Base-by-base conservation (phyloP, 1,140 invertebrate genomes). In the Odontomachus brunneus region DNA sequence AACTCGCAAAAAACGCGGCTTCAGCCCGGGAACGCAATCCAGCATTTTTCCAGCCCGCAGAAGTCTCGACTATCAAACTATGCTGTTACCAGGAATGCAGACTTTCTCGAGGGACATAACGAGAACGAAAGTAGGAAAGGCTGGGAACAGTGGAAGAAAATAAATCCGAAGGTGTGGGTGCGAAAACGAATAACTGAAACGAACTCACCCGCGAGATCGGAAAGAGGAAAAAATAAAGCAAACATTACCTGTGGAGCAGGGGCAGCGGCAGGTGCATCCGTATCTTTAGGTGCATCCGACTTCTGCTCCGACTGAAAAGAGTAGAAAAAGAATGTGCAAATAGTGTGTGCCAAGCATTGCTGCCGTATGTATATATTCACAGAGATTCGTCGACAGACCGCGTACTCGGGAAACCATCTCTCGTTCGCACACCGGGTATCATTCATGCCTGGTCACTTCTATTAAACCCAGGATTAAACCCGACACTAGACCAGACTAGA, bases 231-330 rank as follows among this genome's bases (percentile, higher is more conserved):
- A 89, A 84, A 84, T 74, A 91, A 91, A 90, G 91, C 82, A 53
- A n/a, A 59, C 85, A 22, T 93, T 94, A 94, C 93, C 93, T 94
- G 93, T 91, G 89, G 88, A 92, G 92, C 91, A 90, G 91, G 90
- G 88, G 88, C 91, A 91, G 86, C 89, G 85, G 89, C 91, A 92
- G 91, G 90, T 92, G 92, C 92, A 93, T 93, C 92, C 88, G 91
- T 91, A 90, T 94, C 91, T 91, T 91, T 90, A 88, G 91, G 91
- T 92, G 92, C 92, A 92, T 93, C 91, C 84, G 89, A 91, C 88
- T 93, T 94, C 90, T 93, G 91, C 93, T 94, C 92, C 91, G 92
- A 92, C 93, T 94, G 93, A 93, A 94, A 94, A 93, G 91, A 93
- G 91, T 90, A 93, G 86, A 93, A 91, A 90, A 92, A 93, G 86